phyloP scores from a whole-genome alignment of 2,797 vertebrate species.

The Cichlasoma orientale region DNA sequence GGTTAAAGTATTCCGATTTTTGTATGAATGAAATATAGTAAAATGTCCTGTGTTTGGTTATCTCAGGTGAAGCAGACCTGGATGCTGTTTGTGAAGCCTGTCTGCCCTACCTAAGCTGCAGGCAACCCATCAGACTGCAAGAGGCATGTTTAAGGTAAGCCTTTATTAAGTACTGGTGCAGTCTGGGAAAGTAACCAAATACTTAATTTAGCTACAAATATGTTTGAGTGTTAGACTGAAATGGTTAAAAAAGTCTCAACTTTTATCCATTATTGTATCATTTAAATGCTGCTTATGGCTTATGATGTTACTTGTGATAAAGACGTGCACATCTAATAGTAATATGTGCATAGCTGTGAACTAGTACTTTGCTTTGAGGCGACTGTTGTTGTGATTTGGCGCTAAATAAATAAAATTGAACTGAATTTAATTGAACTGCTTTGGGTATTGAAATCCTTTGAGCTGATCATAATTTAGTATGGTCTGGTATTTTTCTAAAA shows the following conservation, averaged over 20 bases:
- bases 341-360: neutral
- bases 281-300: neutral
- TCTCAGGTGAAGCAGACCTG: constrained; percentile 88
- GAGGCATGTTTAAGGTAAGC: constrained; percentile 90
- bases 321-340: too few species aligned
- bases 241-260: neutral
- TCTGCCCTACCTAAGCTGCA: constrained; percentile 90
- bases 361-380: neutral
- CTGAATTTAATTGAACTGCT: too few species aligned
- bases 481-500: neutral
- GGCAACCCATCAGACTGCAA: constrained; percentile 89
- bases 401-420: too few species aligned
- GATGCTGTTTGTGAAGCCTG: constrained; percentile 87
- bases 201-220: neutral
- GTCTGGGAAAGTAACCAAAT: neutral
- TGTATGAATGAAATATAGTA: neutral
- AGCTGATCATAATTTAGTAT: neutral
- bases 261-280: neutral
- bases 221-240: neutral
- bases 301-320: neutral
- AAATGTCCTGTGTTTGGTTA: constrained; percentile 44
- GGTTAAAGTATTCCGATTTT: neutral
- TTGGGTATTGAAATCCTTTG: neutral
- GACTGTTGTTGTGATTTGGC: too few species aligned
- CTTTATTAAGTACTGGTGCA: neutral